These are phyloP conservation scores for Smittia sp. DNA, from an alignment of 2,888 invertebrate species.

Conservation along the genomic window DNA sequence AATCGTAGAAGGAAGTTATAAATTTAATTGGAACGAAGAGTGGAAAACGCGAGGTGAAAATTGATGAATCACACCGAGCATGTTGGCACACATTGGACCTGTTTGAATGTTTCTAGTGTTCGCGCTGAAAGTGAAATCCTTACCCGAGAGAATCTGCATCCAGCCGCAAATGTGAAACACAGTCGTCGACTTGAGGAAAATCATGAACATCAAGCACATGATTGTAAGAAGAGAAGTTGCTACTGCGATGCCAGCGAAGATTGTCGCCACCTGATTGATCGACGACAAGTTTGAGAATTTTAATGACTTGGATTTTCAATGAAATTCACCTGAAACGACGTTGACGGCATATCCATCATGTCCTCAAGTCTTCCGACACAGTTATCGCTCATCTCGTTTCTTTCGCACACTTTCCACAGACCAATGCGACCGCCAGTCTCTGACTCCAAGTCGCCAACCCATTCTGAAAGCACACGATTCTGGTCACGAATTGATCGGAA, in stretches of 20 bases:
- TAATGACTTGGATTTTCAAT: background rate
- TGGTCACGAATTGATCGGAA: background rate
- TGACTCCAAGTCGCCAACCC: slow-evolving; percentile 81
- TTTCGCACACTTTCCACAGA: slow-evolving; percentile 83
- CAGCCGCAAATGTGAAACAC: slow-evolving; percentile 93
- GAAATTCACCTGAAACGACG: slow-evolving; percentile 65
- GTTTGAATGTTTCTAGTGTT: background rate
- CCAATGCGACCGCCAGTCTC: slow-evolving; percentile 90
- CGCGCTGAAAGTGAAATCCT: slow-evolving; percentile 48
- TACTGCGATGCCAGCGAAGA: slow-evolving; percentile 83
- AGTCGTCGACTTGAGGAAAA: slow-evolving; percentile 86
- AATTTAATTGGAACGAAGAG: background rate
- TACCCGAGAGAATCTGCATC: slow-evolving; percentile 94
- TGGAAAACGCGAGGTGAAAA: background rate
- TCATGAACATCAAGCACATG: slow-evolving; percentile 84
- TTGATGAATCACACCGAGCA: background rate
- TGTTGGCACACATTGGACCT: slow-evolving; percentile 30
- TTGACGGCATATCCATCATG: slow-evolving; percentile 75
- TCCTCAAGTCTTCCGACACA: slow-evolving; percentile 83
- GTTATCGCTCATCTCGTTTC: slow-evolving; percentile 72
- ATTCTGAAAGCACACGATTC: slow-evolving; percentile 56
- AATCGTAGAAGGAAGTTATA: background rate
- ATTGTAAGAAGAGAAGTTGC: slow-evolving; percentile 82
- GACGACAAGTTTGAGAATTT: background rate
- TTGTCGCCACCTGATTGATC: slow-evolving; percentile 69